These are phyloP conservation scores for Tachyglossus aculeatus DNA, from an alignment of 2,797 vertebrate species.

Conservation along the genomic window DNA sequence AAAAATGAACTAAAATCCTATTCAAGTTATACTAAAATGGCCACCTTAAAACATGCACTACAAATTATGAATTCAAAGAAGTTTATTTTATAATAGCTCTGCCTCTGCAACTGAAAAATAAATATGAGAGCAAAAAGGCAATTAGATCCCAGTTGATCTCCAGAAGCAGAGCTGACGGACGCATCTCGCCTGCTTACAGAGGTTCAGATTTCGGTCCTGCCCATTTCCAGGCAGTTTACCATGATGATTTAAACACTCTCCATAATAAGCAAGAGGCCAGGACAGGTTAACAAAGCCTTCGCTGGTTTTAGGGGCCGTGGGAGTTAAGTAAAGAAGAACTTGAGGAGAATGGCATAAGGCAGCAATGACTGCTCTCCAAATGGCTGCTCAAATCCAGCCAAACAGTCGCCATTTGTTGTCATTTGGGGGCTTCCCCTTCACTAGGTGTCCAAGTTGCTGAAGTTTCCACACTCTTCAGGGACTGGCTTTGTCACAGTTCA, in stretches of 20 bases:
- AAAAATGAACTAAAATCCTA: too few relatives aligned
- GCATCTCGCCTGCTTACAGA: constrained; percentile 14
- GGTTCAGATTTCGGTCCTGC: not conserved
- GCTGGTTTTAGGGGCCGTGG: not conserved
- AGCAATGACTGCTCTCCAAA: not conserved
- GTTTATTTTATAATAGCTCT: too few relatives aligned
- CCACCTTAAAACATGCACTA: too few relatives aligned
- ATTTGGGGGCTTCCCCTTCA: constrained; percentile 1
- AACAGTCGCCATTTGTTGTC: not conserved
- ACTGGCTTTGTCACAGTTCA: constrained; percentile 11
- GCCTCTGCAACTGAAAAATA: too few relatives aligned
- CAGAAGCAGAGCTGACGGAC: too few relatives aligned
- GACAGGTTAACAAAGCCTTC: too few relatives aligned
- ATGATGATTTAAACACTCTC: not conserved
- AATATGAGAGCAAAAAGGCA: too few relatives aligned
- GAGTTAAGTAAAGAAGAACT: constrained; percentile 15
- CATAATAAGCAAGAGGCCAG: not conserved
- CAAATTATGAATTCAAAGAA: too few relatives aligned
- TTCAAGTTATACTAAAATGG: too few relatives aligned
- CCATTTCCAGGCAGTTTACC: not conserved
- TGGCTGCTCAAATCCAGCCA: constrained; percentile 20
- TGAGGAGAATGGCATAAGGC: not conserved
- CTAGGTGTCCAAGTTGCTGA: constrained; percentile 6
- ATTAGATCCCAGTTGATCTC: too few relatives aligned
- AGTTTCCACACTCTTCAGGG: not conserved